Conservation (phyloP, 2,113 vertebrate genomes). For the Labrus mixtus region DNA sequence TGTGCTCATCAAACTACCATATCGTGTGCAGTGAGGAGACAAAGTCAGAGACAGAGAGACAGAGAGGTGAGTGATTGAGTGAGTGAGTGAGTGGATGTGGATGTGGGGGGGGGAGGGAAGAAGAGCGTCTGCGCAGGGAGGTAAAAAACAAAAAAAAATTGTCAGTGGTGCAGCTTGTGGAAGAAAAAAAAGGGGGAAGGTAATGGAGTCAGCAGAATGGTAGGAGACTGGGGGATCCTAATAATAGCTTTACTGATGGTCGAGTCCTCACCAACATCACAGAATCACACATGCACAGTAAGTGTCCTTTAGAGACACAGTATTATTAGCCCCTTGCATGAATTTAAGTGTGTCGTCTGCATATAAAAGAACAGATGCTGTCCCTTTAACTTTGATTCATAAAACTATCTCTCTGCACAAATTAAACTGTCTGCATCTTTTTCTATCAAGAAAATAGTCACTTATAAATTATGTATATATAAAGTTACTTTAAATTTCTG, state of each 20-base stretch:
- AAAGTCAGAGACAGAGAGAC: conserved; percentile 72
- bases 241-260: conserved; percentile 41
- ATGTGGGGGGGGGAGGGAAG: conserved; percentile 47
- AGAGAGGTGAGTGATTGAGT: conserved; percentile 69
- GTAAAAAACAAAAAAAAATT: conserved; percentile 40
- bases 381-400: neutral
- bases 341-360: neutral
- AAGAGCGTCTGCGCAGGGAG: conserved; percentile 46
- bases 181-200: conserved; percentile 3
- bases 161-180: conserved; percentile 45
- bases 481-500: neutral
- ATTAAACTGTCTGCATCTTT: no score
- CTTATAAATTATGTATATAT: neutral
- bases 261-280: neutral
- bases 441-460: neutral
- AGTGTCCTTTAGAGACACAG: neutral
- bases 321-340: neutral
- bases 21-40: conserved; percentile 77
- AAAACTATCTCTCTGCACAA: no score
- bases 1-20: conserved; percentile 85
- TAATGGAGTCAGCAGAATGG: conserved; percentile 52
- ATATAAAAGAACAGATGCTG: neutral
- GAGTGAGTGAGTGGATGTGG: conserved; percentile 59
- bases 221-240: conserved; percentile 22
- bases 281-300: neutral